phyloP scores from a whole-genome alignment of 2,888 invertebrate species.

The Caenorhabditis drosophilae region DNA sequence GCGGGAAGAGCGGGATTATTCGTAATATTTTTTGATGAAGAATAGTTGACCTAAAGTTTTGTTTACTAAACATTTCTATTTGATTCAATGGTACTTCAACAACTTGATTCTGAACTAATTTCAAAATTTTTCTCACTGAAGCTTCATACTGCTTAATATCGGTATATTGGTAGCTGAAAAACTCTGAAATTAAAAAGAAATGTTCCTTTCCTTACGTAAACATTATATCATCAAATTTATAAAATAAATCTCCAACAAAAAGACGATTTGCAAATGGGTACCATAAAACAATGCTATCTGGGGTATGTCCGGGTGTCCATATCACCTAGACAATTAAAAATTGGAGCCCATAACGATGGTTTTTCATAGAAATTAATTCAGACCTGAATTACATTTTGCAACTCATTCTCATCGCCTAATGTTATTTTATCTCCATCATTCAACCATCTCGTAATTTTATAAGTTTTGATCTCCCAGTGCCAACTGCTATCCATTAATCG shows the following conservation, averaged over 20 bases:
- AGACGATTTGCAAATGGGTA: conserved; percentile 45
- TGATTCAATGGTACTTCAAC: background rate
- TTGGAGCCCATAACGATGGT: background rate
- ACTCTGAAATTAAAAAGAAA: background rate
- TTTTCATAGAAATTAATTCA: background rate
- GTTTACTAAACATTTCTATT: background rate
- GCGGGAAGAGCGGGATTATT: conserved; percentile 40
- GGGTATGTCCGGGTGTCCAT: conserved; percentile 56
- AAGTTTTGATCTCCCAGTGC: conserved; percentile 56
- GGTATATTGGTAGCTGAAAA: conserved; percentile 48
- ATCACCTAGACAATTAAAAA: conserved; percentile 28
- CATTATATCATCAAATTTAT: conserved; percentile 51
- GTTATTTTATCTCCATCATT: conserved; percentile 46
- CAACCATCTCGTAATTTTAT: conserved; percentile 55
- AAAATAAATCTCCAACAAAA: conserved; percentile 54
- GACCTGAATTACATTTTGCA: conserved; percentile 39
- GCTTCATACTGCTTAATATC: conserved; percentile 46
- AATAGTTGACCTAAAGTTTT: conserved; percentile 31
- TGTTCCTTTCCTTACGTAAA: conserved; percentile 33
- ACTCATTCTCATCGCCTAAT: conserved; percentile 34
- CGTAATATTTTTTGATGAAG: conserved; percentile 41
- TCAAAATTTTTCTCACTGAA: conserved; percentile 46
- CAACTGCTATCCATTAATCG: conserved; percentile 50
- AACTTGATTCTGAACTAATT: conserved; percentile 30
- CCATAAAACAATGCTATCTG: conserved; percentile 51